These are phyloP conservation scores for Caenorhabditis japonica DNA, from an alignment of 2,888 invertebrate species.

Conservation along the genomic window DNA sequence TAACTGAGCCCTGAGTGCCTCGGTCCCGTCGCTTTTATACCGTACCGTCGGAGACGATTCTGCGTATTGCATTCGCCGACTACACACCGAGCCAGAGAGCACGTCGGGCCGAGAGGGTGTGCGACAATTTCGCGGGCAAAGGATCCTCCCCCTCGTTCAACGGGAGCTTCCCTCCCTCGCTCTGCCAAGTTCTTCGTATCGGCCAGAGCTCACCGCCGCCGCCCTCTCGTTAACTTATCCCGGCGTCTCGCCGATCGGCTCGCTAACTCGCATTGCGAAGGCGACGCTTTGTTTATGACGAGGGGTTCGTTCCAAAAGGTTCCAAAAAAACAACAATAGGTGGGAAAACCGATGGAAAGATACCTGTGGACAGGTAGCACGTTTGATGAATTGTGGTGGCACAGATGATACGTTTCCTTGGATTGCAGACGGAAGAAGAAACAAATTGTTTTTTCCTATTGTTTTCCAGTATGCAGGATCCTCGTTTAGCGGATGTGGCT, in stretches of 20 bases:
- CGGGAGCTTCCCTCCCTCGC: too few relatives aligned
- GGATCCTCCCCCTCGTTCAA: constrained; percentile 29
- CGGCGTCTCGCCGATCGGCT: constrained; percentile 12
- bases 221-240: constrained; percentile 31
- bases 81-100: constrained; percentile 28
- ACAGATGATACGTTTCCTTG: too few relatives aligned
- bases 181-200: constrained; percentile 49
- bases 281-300: constrained; percentile 21
- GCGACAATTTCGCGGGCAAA: constrained; percentile 25
- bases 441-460: too few relatives aligned
- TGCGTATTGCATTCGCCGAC: constrained; percentile 47
- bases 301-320: background rate
- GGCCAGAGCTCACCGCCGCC: constrained; percentile 45
- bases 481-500: too few relatives aligned
- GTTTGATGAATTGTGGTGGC: too few relatives aligned
- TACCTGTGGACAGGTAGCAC: constrained; percentile 12
- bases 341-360: background rate
- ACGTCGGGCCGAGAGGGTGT: background rate
- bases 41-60: constrained; percentile 42
- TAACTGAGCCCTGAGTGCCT: constrained; percentile 33
- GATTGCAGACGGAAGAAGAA: too few relatives aligned
- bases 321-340: constrained; percentile 25
- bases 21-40: constrained; percentile 40
- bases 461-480: background rate
- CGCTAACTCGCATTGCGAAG: constrained; percentile 32